Evolutionary conservation across 1,140 invertebrate genomes (phyloP).

Genomic region (Pentalonia nigronervosa): DNA sequence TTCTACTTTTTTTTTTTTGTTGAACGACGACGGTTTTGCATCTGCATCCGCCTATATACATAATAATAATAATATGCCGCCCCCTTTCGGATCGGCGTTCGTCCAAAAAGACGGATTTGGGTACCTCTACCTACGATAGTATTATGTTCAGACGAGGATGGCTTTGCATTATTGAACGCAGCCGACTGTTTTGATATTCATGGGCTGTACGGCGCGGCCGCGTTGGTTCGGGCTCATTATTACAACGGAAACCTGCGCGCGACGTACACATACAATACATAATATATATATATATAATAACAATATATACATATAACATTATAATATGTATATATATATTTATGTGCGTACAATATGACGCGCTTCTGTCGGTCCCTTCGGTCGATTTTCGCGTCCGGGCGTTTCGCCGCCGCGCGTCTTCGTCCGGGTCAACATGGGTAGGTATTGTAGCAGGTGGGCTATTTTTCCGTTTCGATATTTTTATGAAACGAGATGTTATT

Average conservation of each 20-base stretch:
- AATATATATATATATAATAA: background rate
- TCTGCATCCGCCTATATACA: background rate
- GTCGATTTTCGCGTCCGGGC: background rate
- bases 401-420: background rate
- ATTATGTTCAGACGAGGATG: conserved; percentile 9
- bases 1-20: background rate
- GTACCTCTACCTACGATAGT: background rate
- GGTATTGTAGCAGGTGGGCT: too few relatives aligned
- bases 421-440: background rate
- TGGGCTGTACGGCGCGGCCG: background rate
- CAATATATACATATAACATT: background rate
- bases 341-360: background rate
- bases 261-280: background rate
- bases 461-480: too few relatives aligned
- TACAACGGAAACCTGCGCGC: background rate
- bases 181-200: conserved; percentile 20
- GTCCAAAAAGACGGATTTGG: background rate
- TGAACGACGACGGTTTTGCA: background rate
- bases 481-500: too few relatives aligned
- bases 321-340: background rate
- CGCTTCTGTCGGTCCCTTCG: background rate
- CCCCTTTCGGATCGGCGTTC: background rate
- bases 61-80: background rate
- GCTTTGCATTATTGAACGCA: conserved; percentile 29
- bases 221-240: background rate